Evolutionary conservation across 35 echinoderm and acorn worm species (phyloP), one percentile per base, ranked within the genome.

Genomic region (Chiridota heheva): DNA sequence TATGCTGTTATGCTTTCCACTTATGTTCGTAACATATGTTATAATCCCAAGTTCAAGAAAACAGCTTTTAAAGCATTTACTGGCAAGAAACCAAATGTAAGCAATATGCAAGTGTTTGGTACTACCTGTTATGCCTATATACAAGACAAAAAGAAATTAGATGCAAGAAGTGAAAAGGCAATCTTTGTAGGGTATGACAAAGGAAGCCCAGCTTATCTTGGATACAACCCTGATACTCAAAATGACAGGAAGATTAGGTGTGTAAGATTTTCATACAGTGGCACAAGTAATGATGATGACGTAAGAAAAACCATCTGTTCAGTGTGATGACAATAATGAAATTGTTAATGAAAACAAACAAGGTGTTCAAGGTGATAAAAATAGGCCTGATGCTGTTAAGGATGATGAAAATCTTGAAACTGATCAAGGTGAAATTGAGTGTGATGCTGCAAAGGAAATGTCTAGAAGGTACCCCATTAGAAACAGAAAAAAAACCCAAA

Each of bases 111-210:
- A 13, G 27, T 69, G 1, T 82, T 69, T 49, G 79, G 79, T 3
- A 67, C 79, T 27, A 7, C 18, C 20, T 82, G 79, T 27, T 82
- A 69, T 82, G 63, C 60, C 16, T 69, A 82, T 48, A 6, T 46
- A 2, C 40, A 82, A 20, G 45, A 43, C 18, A 33, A 3, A 12
- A 55, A 30, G 40, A 82, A 82, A 69, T 38, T 82, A 17, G 79
- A 82, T 68, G 3, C 56, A 27, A 68, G 40, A 42, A 31, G 79
- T 44, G 38, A 82, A 42, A 67, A 69, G 56, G 79, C 40, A 18
- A 47, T 82, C 2, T 82, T 82, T 68, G 61, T 82, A 29, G 79
- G 79, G 17, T 69, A 82, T 82, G 79, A 82, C 56, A 42, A 5
- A 36, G 44, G 44, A 27, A 82, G 79, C 48, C 79, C 48, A 13